Conservation (phyloP, 2,797 vertebrate genomes). For the Galagoides demidoff region DNA sequence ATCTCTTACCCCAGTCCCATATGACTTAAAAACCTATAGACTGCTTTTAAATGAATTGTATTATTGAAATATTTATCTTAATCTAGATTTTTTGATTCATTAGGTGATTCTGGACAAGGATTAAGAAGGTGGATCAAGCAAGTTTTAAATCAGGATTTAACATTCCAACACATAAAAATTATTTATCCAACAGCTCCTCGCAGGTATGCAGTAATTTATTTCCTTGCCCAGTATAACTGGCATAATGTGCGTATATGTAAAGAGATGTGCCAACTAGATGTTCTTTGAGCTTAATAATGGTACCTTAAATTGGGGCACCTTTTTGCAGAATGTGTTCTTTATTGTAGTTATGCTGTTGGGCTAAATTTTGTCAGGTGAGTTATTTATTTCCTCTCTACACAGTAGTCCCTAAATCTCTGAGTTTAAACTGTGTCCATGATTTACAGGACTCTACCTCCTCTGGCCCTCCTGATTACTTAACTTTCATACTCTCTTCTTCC, state of each 20-base stretch:
- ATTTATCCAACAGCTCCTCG: constrained; percentile 94
- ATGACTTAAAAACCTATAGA: neutral
- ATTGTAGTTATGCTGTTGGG: neutral
- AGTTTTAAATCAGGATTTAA: constrained; percentile 90
- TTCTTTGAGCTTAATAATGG: constrained; percentile 27
- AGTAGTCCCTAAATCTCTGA: neutral
- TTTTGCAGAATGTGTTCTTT: neutral
- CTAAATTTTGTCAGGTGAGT: neutral
- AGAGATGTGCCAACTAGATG: neutral
- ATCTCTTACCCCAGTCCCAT: neutral
- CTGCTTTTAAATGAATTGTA: neutral
- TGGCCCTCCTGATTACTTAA: neutral
- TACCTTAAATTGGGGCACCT: constrained; percentile 28
- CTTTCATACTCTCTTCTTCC: neutral
- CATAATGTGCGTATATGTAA: neutral
- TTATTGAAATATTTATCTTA: constrained; percentile 40
- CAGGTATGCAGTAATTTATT: constrained; percentile 86
- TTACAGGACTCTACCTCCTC: neutral
- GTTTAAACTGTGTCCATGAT: neutral
- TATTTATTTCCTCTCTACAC: neutral
- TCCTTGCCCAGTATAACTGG: neutral
- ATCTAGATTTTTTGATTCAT: constrained; percentile 68
- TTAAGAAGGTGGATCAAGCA: constrained; percentile 91
- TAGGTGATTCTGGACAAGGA: constrained; percentile 93
- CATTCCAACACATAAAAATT: constrained; percentile 92